Percentiles rank a stretch among this genome's conserved stretches.
phyloP scores from a whole-genome alignment of 2,113 vertebrate species.

The Illadopsis cleaveri region DNA sequence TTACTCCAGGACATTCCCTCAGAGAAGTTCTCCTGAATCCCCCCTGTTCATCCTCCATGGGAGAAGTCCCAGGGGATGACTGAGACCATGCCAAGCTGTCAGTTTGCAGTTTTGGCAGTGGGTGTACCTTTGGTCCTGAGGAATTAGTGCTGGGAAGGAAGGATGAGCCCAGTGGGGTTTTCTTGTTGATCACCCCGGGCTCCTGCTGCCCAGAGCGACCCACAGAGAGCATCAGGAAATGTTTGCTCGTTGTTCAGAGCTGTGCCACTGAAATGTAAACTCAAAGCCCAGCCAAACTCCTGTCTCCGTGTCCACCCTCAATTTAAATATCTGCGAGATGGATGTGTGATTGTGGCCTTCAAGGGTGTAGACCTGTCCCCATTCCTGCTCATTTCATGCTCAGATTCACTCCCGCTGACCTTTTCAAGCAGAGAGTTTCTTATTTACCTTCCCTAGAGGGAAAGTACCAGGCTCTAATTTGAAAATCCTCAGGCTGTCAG shows the following conservation, averaged over 20 bases:
- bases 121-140: background rate
- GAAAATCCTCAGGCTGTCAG: background rate
- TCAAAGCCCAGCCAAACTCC: background rate
- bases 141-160: background rate
- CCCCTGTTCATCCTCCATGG: background rate
- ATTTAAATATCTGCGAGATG: constrained; percentile 8
- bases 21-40: background rate
- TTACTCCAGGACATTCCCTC: background rate
- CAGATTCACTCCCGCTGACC: constrained; percentile 40
- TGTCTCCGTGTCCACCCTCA: background rate
- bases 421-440: constrained; percentile 51
- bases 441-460: constrained; percentile 52
- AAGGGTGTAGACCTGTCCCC: constrained; percentile 1
- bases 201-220: accelerated
- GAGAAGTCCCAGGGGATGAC: background rate
- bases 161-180: background rate
- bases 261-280: background rate
- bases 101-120: background rate
- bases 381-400: constrained; percentile 21
- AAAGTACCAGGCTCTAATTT: background rate
- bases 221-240: background rate
- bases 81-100: background rate
- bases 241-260: background rate
- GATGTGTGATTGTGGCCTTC: background rate
- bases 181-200: background rate